These are phyloP conservation scores for Campopleginae sp. DNA, from an alignment of 2,888 invertebrate species.

Conservation along the genomic window DNA sequence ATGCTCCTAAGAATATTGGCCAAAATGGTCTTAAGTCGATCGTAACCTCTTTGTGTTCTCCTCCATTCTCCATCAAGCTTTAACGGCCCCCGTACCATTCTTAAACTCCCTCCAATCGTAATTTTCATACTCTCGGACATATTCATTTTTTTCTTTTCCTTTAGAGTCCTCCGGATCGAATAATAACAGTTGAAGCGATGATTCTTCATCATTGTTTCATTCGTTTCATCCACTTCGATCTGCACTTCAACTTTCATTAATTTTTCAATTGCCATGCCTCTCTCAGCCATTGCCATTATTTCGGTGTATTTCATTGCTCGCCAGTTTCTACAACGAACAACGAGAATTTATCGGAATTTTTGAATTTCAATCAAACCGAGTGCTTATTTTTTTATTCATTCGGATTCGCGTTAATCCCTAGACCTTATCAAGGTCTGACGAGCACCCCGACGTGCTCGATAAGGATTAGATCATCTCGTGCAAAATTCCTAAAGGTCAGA, in stretches of 20 bases:
- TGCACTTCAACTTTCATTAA: constrained; percentile 8
- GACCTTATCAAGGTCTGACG: background rate
- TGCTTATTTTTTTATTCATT: background rate
- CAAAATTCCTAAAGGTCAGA: constrained; percentile 52
- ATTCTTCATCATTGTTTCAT: constrained; percentile 25
- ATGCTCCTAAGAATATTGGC: constrained; percentile 11
- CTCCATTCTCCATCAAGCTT: constrained; percentile 14
- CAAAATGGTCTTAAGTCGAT: constrained; percentile 32
- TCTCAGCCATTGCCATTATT: background rate
- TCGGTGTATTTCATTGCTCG: constrained; percentile 10
- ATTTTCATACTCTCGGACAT: constrained; percentile 13
- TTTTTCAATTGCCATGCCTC: background rate
- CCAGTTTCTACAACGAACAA: background rate
- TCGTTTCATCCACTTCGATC: constrained; percentile 2
- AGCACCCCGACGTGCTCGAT: no score
- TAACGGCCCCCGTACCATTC: background rate
- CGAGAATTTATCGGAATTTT: background rate
- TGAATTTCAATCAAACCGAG: background rate
- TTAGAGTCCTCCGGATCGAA: background rate
- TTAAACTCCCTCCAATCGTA: constrained; percentile 48
- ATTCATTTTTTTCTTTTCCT: constrained; percentile 21
- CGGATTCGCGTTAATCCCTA: background rate
- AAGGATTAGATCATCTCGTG: constrained; percentile 3
- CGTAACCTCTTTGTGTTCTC: constrained; percentile 18
- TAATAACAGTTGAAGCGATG: constrained; percentile 28